Evolutionary conservation across 2,113 vertebrate species (phyloP), one percentile per base, ranked within the genome.

Genomic region (Brachypteracias leptosomus): DNA sequence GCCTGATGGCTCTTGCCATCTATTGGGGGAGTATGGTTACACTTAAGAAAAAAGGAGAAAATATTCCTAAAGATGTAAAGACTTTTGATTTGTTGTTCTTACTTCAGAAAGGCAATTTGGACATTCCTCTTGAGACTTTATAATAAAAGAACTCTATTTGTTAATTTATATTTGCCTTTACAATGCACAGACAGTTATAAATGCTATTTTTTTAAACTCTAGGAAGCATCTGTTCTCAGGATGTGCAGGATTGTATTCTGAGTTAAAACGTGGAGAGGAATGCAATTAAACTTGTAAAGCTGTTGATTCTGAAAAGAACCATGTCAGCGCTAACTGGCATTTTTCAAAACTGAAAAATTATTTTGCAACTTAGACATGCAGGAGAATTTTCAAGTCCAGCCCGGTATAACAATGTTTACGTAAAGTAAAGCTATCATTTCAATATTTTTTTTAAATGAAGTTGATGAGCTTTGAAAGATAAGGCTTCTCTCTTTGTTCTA

Each of bases 401-500:
- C 72, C 73, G 55, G 76, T 65, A 70, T 68, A 81, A 83, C 9
- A 58, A 44, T 89, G 96, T 96, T 97, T 96, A 96, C 93, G 84
- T 91, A 66, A n/a, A n/a, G n/a, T n/a, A n/a, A 83, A 93, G 25
- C 22, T 88, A 47, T 88, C 63, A 95, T 97, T 96, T 97, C 86
- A 96, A 51, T 91, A 42, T 5, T 70, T 96, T 72, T n/a, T 20
- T 31, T 19, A 17, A 70, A 67, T 71, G 11, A 95, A 96, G 81
- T 70, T 65, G 57, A 10, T 78, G 38, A 61, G 90, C 89, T 62
- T 88, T 57, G 54, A 96, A 95, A 63, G 4, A 0, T 40, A 90
- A 84, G 77, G 61, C 84, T 93, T 91, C 71, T 75, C 33, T 89
- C 74, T 95, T 96, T 79, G 65, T 74, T 96, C 70, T 80, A 29